These are phyloP conservation scores for Falco columbarius DNA, from an alignment of 2,797 vertebrate species.

Conservation along the genomic window DNA sequence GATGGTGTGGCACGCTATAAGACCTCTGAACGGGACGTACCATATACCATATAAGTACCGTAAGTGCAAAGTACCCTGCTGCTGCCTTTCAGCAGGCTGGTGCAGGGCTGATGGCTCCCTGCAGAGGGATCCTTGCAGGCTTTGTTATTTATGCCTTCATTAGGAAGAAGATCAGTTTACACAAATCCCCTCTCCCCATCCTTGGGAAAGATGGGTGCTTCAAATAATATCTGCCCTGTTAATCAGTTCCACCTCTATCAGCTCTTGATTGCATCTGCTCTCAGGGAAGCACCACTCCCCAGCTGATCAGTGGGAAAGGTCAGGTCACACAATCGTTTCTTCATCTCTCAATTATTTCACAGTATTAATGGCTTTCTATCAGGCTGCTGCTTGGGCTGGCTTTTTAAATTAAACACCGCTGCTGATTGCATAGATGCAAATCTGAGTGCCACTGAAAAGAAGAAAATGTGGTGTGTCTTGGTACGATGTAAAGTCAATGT, in stretches of 20 bases:
- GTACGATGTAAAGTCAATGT: fast-evolving
- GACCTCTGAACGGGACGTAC: fast-evolving
- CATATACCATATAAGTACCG: background rate
- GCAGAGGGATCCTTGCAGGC: background rate
- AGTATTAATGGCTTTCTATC: background rate
- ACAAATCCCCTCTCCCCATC: background rate
- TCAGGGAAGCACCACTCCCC: background rate
- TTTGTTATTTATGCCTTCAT: background rate
- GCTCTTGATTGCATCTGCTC: background rate
- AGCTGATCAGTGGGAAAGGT: background rate
- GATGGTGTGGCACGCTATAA: fast-evolving
- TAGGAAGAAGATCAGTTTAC: background rate
- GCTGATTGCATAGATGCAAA: background rate
- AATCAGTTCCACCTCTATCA: background rate
- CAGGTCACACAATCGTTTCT: background rate
- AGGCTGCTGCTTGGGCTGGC: background rate
- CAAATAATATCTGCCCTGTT: background rate
- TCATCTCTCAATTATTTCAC: background rate
- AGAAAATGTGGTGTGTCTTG: background rate
- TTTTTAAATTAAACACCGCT: background rate
- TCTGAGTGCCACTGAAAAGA: background rate
- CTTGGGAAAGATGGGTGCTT: background rate
- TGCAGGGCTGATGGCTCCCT: background rate
- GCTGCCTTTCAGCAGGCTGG: background rate
- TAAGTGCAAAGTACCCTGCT: background rate